Conservation (phyloP, 2,888 invertebrate species). For the Dysmachus trigonus region DNA sequence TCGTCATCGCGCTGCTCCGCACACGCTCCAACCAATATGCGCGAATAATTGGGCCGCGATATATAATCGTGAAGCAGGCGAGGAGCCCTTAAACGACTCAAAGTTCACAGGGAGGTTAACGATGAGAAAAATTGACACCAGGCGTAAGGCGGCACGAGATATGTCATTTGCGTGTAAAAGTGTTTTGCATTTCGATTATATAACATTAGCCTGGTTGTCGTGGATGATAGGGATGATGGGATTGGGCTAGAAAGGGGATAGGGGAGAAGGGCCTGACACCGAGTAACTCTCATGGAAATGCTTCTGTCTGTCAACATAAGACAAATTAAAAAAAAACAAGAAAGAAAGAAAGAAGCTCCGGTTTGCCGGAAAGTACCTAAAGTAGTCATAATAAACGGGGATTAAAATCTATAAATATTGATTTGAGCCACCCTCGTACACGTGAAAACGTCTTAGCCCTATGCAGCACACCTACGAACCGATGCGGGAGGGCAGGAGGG, state of each 20-base stretch:
- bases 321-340: constrained; percentile 16
- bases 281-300: constrained; percentile 21
- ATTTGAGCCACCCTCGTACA: constrained; percentile 41
- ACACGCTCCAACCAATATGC: background rate
- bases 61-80: background rate
- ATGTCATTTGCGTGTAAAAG: constrained; percentile 43
- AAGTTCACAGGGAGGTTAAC: background rate
- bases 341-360: background rate
- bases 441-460: constrained; percentile 37
- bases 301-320: constrained; percentile 19
- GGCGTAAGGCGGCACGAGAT: constrained; percentile 40
- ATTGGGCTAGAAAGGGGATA: too few relatives aligned
- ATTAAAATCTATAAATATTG: constrained; percentile 42
- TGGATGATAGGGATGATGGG: too few relatives aligned
- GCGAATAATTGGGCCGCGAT: constrained; percentile 14
- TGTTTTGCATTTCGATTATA: constrained; percentile 42
- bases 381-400: constrained; percentile 36
- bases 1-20: background rate
- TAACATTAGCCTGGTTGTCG: constrained; percentile 25
- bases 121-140: constrained; percentile 44
- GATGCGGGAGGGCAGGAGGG: too few relatives aligned
- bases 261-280: background rate
- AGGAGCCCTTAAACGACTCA: background rate
- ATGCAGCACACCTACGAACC: constrained; percentile 16
- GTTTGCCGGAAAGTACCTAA: background rate